phyloP scores from a whole-genome alignment of 1,140 invertebrate genomes.

The Caenorhabditis inopinata region DNA sequence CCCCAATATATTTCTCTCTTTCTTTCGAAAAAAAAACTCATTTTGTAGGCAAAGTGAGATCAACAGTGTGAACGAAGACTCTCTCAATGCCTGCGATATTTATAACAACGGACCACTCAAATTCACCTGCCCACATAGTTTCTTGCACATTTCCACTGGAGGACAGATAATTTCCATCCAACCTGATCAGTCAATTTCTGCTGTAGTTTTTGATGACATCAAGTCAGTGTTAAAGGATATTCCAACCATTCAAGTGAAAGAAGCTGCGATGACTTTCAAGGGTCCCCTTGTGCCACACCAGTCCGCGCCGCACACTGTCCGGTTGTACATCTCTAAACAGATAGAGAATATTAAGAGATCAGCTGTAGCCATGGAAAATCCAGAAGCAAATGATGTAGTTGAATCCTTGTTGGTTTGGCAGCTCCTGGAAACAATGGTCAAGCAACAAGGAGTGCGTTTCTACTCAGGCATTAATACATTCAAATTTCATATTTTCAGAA shows the following conservation, averaged over 20 bases:
- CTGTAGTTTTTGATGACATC: slow-evolving; percentile 32
- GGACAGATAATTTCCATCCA: slow-evolving; percentile 36
- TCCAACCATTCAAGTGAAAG: not conserved
- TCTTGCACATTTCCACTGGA: slow-evolving; percentile 31
- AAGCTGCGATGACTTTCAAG: slow-evolving; percentile 37
- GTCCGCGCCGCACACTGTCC: slow-evolving; percentile 29
- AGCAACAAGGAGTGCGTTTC: slow-evolving; percentile 43
- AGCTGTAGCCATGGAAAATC: slow-evolving; percentile 25
- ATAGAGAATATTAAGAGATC: slow-evolving; percentile 33
- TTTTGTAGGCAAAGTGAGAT: slow-evolving; percentile 3
- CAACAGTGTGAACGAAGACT: not conserved
- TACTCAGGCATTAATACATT: not conserved
- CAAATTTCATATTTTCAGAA: not conserved
- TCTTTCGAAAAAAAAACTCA: too few species aligned
- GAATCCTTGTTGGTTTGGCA: slow-evolving; percentile 38
- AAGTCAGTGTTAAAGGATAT: slow-evolving; percentile 1
- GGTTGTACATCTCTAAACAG: slow-evolving; percentile 39
- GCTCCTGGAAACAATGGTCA: slow-evolving; percentile 39
- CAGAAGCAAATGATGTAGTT: slow-evolving; percentile 23
- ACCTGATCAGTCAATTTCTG: slow-evolving; percentile 16
- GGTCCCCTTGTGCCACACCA: slow-evolving; percentile 30
- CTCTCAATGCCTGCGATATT: not conserved
- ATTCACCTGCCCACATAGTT: slow-evolving; percentile 34
- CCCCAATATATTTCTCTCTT: too few species aligned
- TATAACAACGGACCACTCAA: slow-evolving; percentile 31